Conservation (phyloP, 2,888 invertebrate species). For the Tenthredo amoena region DNA sequence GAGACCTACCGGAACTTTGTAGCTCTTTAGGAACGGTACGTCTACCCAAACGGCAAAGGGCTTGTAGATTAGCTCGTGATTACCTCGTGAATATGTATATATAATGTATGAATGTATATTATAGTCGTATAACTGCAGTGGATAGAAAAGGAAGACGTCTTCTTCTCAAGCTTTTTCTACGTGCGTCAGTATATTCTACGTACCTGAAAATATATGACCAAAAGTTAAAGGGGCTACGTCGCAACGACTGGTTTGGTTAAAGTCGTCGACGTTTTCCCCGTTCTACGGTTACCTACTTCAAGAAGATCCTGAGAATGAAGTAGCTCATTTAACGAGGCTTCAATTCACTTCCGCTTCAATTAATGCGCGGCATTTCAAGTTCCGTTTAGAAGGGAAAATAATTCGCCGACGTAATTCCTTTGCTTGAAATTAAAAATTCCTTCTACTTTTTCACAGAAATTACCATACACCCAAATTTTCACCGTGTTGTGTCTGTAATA, state of each 20-base stretch:
- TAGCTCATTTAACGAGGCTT: slow-evolving; percentile 43
- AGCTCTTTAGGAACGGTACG: not conserved
- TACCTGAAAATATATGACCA: not conserved
- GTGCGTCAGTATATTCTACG: not conserved
- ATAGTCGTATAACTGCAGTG: not conserved
- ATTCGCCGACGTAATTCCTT: not conserved
- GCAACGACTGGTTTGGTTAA: slow-evolving; percentile 21
- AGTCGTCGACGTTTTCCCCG: slow-evolving; percentile 22
- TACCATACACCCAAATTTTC: not conserved
- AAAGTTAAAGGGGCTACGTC: slow-evolving; percentile 34
- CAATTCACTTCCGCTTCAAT: slow-evolving; percentile 32
- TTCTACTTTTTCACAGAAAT: not conserved
- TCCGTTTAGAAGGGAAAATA: slow-evolving; percentile 1
- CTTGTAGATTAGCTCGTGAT: slow-evolving; percentile 25
- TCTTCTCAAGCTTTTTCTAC: not conserved
- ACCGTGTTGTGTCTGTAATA: not conserved
- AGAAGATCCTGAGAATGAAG: slow-evolving; percentile 20
- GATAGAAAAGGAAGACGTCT: not conserved
- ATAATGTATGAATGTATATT: not conserved
- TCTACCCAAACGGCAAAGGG: not conserved
- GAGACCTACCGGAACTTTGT: slow-evolving; percentile 31
- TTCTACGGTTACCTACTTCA: not conserved
- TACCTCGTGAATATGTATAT: not conserved
- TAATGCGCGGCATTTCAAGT: slow-evolving; percentile 24
- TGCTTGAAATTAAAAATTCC: not conserved